Evolutionary conservation across 1,140 invertebrate species (phyloP), one percentile per base, ranked within the genome.

Genomic region (Caenorhabditis tropicalis): DNA sequence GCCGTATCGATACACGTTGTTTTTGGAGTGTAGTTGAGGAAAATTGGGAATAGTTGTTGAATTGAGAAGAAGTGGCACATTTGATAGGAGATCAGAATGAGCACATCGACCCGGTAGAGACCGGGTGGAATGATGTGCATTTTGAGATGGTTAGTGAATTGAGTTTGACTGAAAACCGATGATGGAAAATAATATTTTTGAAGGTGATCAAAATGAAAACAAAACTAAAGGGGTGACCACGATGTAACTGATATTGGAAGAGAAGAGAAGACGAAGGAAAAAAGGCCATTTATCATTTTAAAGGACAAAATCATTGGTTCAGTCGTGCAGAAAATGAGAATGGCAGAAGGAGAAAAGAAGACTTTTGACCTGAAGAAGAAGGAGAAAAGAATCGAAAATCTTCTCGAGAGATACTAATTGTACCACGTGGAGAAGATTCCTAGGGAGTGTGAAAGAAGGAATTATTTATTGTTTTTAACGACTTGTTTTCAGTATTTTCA

Each of bases 1-100:
- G 33, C 36, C 7, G 65, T 74, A 2, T 51, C 58, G 24, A 80
- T 27, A 24, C 83, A 84, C 15, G 70, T 46, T 0, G 83, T 84
- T 39, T 84, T 84, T 39, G 83, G 83, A 6, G 83, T 84, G 83
- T 84, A 84, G 70, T 84, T 84, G 21, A 84, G 49, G 83, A 84
- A 84, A 31, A 84, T 81, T 3, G 83, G 83, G 49, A 84, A 84
- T 3, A 84, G 31, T 27, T 84, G 83, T 31, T 84, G 83, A 48
- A 84, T 84, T 0, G 83, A 84, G 83, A 84, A 84, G 83, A 84
- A 84, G 49, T 84, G 83, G 31, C 83, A 84, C 83, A 84, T 84
- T 84, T 84, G 83, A 43, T 84, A 84, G 21, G 48, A 79, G 74
- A 84, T 29, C 21, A 84, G 19, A 24, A 84, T 70, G n/a, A 84